phyloP scores from a whole-genome alignment of 2,888 invertebrate species.

The Drosophila paucipuncta region DNA sequence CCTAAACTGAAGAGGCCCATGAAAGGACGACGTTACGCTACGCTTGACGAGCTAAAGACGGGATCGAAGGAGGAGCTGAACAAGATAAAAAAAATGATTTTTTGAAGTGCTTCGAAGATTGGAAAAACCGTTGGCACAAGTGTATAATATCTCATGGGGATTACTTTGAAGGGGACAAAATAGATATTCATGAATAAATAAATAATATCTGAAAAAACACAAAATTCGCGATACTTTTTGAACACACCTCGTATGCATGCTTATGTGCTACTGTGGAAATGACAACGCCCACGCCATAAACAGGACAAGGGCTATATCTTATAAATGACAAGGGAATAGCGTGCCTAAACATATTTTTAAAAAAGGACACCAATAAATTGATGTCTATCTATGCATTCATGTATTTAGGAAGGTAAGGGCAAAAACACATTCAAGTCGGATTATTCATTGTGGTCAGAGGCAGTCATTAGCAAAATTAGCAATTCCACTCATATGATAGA shows the following conservation, averaged over 20 bases:
- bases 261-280: conserved; percentile 23
- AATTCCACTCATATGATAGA: conserved; percentile 52
- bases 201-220: no score
- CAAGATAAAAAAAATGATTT: no score
- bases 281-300: conserved; percentile 58
- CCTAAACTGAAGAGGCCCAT: no score
- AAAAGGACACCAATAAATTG: conserved; percentile 26
- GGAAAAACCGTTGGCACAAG: no score
- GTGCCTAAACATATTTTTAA: conserved; percentile 42
- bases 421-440: neutral
- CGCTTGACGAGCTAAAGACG: no score
- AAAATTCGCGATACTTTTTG: no score
- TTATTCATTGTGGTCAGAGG: conserved; percentile 14
- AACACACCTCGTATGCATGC: neutral
- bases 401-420: neutral
- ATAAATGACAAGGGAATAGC: conserved; percentile 42
- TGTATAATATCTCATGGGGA: no score
- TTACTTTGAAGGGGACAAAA: no score
- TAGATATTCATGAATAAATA: no score
- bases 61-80: no score
- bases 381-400: neutral
- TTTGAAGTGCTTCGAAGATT: no score
- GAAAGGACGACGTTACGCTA: no score
- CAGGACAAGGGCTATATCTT: conserved; percentile 35
- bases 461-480: conserved; percentile 63